These are phyloP conservation scores for Drosophila pseudoobscura DNA, from an alignment of 1,140 invertebrate species.

Conservation along the genomic window DNA sequence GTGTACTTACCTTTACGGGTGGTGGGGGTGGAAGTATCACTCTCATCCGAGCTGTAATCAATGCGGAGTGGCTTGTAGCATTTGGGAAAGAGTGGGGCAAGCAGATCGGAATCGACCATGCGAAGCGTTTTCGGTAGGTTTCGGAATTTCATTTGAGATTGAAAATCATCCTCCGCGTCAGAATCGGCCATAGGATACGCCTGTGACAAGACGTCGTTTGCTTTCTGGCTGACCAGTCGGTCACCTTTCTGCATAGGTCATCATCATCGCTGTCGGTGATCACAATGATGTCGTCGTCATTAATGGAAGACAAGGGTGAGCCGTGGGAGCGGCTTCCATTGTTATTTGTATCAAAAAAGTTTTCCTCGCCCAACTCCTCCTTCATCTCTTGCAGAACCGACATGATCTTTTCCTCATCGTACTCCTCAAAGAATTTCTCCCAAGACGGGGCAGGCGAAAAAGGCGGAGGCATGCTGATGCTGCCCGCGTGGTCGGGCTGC, in stretches of 20 bases:
- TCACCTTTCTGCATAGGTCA: slow-evolving; percentile 58
- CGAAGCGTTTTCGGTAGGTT: slow-evolving; percentile 9
- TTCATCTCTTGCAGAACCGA: slow-evolving; percentile 67
- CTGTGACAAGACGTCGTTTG: slow-evolving; percentile 37
- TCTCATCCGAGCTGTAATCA: no score
- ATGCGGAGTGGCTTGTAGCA: no score
- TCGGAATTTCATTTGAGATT: background rate
- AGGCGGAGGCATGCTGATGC: background rate
- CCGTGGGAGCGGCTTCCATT: background rate
- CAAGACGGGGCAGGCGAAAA: no score
- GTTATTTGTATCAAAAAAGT: no score
- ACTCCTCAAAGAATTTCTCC: slow-evolving; percentile 19
- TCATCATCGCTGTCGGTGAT: slow-evolving; percentile 55
- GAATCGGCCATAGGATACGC: slow-evolving; percentile 33
- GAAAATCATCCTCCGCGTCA: slow-evolving; percentile 5
- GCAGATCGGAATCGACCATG: slow-evolving; percentile 13
- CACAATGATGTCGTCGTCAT: slow-evolving; percentile 49
- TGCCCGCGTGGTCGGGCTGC: no score
- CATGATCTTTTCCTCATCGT: slow-evolving; percentile 48
- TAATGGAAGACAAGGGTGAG: slow-evolving; percentile 6
- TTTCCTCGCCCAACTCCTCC: slow-evolving; percentile 52
- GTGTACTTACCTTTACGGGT: no score
- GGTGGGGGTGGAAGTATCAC: no score
- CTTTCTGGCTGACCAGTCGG: slow-evolving; percentile 66
- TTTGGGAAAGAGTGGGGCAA: no score